A percentile compares a stretch with the other conserved stretches of the same genome.
These are phyloP conservation scores for Pyralis farinalis DNA, from an alignment of 2,888 invertebrate genomes.

Conservation along the genomic window DNA sequence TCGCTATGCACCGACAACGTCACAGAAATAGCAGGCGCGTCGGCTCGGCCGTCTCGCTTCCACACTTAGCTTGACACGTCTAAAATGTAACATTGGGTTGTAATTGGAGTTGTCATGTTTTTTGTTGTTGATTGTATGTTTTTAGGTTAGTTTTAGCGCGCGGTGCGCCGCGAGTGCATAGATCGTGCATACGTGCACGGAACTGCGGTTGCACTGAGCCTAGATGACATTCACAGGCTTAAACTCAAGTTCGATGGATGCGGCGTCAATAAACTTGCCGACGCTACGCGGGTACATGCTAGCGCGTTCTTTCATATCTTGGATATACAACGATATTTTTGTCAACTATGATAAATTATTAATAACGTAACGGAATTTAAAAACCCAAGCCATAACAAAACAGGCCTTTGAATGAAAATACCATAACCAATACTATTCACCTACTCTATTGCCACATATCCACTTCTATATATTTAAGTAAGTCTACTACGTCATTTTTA, in stretches of 20 bases:
- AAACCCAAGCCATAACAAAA: too few relatives aligned
- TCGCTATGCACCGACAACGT: constrained; percentile 76
- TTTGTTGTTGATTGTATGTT: constrained; percentile 26
- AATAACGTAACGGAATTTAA: too few relatives aligned
- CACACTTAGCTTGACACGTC: constrained; percentile 50
- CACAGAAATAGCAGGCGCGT: constrained; percentile 64
- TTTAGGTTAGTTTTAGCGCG: constrained; percentile 28
- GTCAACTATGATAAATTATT: too few relatives aligned
- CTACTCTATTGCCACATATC: too few relatives aligned
- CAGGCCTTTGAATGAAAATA: too few relatives aligned
- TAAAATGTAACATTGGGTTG: constrained; percentile 55
- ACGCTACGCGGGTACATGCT: constrained; percentile 44
- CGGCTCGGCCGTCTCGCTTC: constrained; percentile 62
- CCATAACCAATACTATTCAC: too few relatives aligned
- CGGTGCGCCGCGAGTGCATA: constrained; percentile 26
- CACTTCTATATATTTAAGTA: too few relatives aligned
- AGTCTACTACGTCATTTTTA: too few relatives aligned
- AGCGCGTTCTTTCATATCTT: constrained; percentile 52
- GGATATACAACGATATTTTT: neutral
- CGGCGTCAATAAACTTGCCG: constrained; percentile 67
- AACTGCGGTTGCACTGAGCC: constrained; percentile 67
- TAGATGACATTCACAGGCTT: constrained; percentile 76
- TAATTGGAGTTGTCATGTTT: constrained; percentile 47
- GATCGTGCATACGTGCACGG: constrained; percentile 61
- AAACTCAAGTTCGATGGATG: constrained; percentile 70